Evolutionary conservation across 30 jellyfish, hydroid and myxozoan genomes (phyloP), one percentile per base, ranked within the genome.

Genomic region (Pseudorhiza aurosa): DNA sequence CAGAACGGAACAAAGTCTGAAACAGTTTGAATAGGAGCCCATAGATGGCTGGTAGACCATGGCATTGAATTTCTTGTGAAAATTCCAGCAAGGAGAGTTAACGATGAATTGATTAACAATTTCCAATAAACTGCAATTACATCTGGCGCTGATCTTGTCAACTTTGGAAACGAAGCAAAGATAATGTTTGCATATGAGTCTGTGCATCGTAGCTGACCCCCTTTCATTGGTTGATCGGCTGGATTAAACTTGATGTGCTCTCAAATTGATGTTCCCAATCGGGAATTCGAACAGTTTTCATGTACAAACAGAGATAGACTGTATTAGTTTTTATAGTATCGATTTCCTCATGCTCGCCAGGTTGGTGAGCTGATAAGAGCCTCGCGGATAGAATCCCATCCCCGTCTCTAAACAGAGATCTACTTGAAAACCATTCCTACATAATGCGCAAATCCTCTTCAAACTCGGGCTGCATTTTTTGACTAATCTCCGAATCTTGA

Each of bases 341-440:
- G 36, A 35, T 72, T 72, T 72, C 74, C 74, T 50, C 74, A n/a
- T 55, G 39, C 31, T 21, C 63, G 74, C 85, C 74, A 51, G 58
- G 85, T 72, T 44, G 71, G 67, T 72, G 70, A 72, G 50, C 72
- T 72, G 74, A 53, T 28, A 32, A 55, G 85, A 72, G 85, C 85
- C 74, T 37, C 58, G 59, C 56, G 73, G 85, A 51, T 72, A 33
- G 73, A 72, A 55, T 72, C 85, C 73, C 72, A 72, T 72, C 62
- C 85, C 71, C 62, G 2, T 72, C 59, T 72, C 85, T 72, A 72
- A 72, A 72, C 67, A 72, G 85, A 72, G 85, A 72, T 72, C 85
- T 50, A 69, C 83, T 69, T 69, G 68, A 69, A 69, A 69, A 69
- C 83, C 83, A 72, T 72, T 55, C 53, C 85, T 72, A 49, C 85